Base-by-base conservation (phyloP, 2,888 invertebrate species). In the Gortyna flavago region DNA sequence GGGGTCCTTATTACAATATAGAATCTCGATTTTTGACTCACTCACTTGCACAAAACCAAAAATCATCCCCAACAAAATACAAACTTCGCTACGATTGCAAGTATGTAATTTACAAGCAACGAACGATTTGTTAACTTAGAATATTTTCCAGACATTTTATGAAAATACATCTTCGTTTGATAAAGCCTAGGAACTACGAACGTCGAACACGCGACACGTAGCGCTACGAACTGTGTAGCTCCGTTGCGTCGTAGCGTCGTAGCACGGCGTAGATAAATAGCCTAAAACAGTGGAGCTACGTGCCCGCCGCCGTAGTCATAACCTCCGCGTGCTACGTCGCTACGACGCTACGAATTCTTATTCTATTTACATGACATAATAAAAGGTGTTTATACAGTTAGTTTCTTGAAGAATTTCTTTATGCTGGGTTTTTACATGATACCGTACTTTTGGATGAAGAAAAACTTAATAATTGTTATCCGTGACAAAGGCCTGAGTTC, bases 301-400 rank as follows among this genome's bases (percentile, higher is more conserved):
- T 83, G 85, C 76, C 29, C 71, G 77, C 29, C 71, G 77, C 54
- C 77, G 86, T 62, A 73, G 77, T 65, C 72, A 80, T 68, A 87
- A 80, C 76, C 83, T 84, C 84, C 84, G 83, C 79, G 75, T 79
- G 80, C 86, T 86, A 86, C 80, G 75, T 25, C 48, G 79, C 84
- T 84, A 85, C 85, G 69, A 62, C 21, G 78, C 69, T 85, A 83
- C 59, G 77, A 79, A 85, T 76, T 85, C 64, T 82, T 78, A 75
- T 80, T 75, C 38, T 80, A 77, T 81, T 78, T 85, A 80, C 65
- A 66, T 35, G n/a, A 69, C 54, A 75, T 59, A 84, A 67, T 81
- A 84, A 72, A 84, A 66, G 72, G 32, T 35, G 72, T 71, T 75
- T 54, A 44, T 65, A 72, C 35, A 64, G 78, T 82, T 61, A 57